Evolutionary conservation across 2,797 vertebrate species (phyloP).

Genomic region (Typhlichthys subterraneus): DNA sequence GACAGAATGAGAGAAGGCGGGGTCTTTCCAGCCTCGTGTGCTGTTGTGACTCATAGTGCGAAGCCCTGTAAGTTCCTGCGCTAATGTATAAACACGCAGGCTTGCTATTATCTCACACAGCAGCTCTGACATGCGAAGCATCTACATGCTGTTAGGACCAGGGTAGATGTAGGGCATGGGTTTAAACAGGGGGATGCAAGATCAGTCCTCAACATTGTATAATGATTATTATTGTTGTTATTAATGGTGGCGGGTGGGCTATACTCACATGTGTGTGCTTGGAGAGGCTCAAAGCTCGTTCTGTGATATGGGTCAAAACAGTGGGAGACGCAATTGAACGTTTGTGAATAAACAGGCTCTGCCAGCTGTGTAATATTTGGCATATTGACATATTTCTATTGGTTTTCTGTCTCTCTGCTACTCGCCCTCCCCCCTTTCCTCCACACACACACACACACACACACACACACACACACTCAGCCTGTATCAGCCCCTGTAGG

Average conservation of each 20-base stretch:
- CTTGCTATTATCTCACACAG: conserved; percentile 6
- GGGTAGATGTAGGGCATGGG: no score
- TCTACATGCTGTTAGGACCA: no score
- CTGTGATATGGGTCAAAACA: no score
- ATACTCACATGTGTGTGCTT: no score
- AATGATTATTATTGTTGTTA: no score
- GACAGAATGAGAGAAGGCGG: conserved; percentile 5
- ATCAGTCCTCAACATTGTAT: no score
- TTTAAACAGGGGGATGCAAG: no score
- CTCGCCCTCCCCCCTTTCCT: background rate
- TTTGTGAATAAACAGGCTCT: conserved; percentile 42
- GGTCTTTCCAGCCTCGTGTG: conserved; percentile 11
- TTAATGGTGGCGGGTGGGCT: no score
- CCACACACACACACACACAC: background rate
- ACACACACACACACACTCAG: conserved; percentile 22
- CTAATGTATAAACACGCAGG: conserved; percentile 13
- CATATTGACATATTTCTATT: no score
- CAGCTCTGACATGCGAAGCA: conserved; percentile 9
- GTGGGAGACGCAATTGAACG: background rate
- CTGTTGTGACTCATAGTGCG: conserved; percentile 25
- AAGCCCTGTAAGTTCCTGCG: conserved; percentile 19
- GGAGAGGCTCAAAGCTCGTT: no score
- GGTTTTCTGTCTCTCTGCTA: conserved; percentile 52
- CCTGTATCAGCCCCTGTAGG: conserved; percentile 49
- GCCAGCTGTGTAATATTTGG: no score